phyloP scores from a whole-genome alignment of 2,888 invertebrate genomes.

The Oxytorus armatus region DNA sequence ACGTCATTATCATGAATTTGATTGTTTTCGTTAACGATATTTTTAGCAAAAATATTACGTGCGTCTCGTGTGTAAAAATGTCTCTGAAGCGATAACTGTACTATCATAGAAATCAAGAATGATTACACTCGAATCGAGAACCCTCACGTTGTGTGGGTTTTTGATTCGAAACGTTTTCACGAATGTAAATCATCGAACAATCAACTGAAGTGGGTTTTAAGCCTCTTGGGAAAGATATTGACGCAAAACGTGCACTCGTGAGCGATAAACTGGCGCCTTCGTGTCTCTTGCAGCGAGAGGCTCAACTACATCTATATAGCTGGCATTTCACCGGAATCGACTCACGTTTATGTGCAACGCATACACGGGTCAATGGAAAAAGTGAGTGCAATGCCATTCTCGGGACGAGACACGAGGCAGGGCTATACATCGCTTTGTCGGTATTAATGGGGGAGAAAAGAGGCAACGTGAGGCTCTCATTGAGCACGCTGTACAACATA shows the following conservation, averaged over 20 bases:
- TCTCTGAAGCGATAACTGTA: too few species aligned
- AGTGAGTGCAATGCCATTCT: slow-evolving; percentile 14
- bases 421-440: slow-evolving; percentile 45
- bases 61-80: too few species aligned
- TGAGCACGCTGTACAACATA: neutral
- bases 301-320: slow-evolving; percentile 29
- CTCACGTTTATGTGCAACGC: slow-evolving; percentile 3
- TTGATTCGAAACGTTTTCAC: neutral
- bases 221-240: slow-evolving; percentile 5
- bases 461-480: slow-evolving; percentile 22
- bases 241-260: slow-evolving; percentile 7
- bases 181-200: neutral
- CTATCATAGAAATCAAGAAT: too few species aligned
- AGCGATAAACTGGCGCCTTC: neutral
- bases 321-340: slow-evolving; percentile 31
- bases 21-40: too few species aligned
- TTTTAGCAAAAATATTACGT: too few species aligned
- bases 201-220: neutral
- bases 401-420: slow-evolving; percentile 23
- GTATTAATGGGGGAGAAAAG: slow-evolving; percentile 24
- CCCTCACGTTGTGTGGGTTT: neutral
- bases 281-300: neutral
- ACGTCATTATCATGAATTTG: too few species aligned
- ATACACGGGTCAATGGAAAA: neutral
- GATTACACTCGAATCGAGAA: neutral